phyloP scores from a whole-genome alignment of 2,797 vertebrate genomes.

The Acipenser ruthenus region DNA sequence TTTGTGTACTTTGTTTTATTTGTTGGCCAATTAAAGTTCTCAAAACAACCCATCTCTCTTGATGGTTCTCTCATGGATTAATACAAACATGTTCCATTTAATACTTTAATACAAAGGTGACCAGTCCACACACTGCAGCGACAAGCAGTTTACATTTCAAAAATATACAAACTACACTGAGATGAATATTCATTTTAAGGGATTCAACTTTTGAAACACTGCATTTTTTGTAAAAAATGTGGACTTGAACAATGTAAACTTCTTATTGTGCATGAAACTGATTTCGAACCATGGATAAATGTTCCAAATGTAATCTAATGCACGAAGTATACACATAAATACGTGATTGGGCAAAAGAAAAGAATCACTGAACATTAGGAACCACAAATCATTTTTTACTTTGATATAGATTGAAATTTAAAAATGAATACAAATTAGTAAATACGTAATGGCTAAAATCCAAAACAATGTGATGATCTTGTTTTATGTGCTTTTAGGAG shows the following conservation, averaged over 20 bases:
- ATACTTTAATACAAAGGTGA: slow-evolving; percentile 5
- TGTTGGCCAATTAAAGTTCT: slow-evolving; percentile 10
- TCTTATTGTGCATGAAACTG: slow-evolving; percentile 61
- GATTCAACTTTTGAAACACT: slow-evolving; percentile 29
- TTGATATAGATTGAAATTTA: slow-evolving; percentile 35
- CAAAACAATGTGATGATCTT: slow-evolving; percentile 47
- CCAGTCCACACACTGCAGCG: slow-evolving; percentile 4
- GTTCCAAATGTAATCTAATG: slow-evolving; percentile 51
- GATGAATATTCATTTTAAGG: slow-evolving; percentile 34
- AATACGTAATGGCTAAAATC: slow-evolving; percentile 39
- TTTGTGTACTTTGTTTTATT: slow-evolving; percentile 21
- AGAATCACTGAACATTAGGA: background rate
- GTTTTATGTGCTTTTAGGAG: slow-evolving; percentile 41
- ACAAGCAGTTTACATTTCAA: slow-evolving; percentile 8
- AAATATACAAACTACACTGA: slow-evolving; percentile 11
- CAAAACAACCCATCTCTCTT: background rate
- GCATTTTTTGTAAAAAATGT: slow-evolving; percentile 51
- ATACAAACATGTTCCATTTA: background rate
- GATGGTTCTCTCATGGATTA: background rate
- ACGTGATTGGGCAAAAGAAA: slow-evolving; percentile 19
- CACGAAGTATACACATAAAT: slow-evolving; percentile 38
- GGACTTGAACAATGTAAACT: slow-evolving; percentile 58
- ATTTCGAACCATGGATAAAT: slow-evolving; percentile 37
- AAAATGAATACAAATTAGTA: slow-evolving; percentile 47
- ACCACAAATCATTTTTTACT: slow-evolving; percentile 1